These are phyloP conservation scores for Dyspetes luteomarginatus DNA, from an alignment of 2,888 invertebrate species.

Conservation along the genomic window DNA sequence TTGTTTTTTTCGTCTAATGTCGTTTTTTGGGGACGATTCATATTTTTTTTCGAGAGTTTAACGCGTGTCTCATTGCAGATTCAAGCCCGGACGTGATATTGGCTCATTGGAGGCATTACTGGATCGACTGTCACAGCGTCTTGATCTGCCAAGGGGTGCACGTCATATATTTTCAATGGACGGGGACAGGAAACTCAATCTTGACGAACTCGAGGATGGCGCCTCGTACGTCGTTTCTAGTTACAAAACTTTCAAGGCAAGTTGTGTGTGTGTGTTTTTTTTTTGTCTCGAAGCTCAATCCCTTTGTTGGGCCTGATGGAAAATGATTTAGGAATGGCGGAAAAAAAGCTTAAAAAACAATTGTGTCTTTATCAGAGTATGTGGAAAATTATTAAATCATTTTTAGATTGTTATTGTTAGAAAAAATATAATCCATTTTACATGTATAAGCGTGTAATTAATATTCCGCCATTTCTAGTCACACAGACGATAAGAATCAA, in stretches of 20 bases:
- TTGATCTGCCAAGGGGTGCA: conserved; percentile 95
- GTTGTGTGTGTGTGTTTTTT: conserved; percentile 73
- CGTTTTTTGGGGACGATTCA: too few species aligned
- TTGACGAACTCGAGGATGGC: conserved; percentile 95
- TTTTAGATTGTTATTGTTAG: too few species aligned
- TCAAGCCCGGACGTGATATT: conserved; percentile 95
- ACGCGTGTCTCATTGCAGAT: conserved; percentile 81
- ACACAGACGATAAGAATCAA: too few species aligned
- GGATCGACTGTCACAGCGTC: conserved; percentile 93
- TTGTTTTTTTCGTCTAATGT: too few species aligned
- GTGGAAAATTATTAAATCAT: too few species aligned
- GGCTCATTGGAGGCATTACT: conserved; percentile 93
- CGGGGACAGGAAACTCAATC: conserved; percentile 92
- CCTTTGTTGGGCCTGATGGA: background rate
- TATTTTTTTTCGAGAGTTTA: conserved; percentile 1
- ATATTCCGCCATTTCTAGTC: too few species aligned
- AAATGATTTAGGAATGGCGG: background rate
- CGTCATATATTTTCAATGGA: conserved; percentile 96
- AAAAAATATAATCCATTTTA: too few species aligned
- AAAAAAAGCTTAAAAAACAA: background rate
- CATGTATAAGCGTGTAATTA: too few species aligned
- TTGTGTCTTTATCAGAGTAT: too few species aligned
- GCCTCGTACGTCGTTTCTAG: conserved; percentile 96
- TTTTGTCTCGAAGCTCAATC: background rate
- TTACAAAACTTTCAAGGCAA: conserved; percentile 95